These are phyloP conservation scores for Telmatherina bonti DNA, from an alignment of 2,797 vertebrate genomes.

Conservation along the genomic window DNA sequence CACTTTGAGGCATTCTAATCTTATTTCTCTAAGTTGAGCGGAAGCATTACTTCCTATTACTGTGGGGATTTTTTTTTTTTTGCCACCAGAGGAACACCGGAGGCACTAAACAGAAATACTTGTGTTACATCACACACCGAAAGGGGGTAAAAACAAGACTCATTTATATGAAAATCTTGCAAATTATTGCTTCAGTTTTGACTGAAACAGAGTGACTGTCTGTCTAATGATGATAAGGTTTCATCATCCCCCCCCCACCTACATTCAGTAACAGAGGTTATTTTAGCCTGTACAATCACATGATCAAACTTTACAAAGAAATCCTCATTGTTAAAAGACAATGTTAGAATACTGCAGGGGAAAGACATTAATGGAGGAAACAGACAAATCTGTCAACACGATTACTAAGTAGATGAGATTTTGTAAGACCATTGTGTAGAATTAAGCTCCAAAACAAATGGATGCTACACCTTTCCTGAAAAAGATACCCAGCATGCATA, in stretches of 20 bases:
- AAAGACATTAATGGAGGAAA: not conserved
- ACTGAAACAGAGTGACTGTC: conserved; percentile 9
- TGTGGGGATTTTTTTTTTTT: not conserved
- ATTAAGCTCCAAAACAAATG: not conserved
- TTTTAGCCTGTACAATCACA: not conserved
- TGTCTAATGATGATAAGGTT: conserved; percentile 15
- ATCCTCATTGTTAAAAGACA: not conserved
- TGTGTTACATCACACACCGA: conserved; percentile 4
- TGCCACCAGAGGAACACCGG: not conserved
- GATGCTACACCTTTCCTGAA: not conserved
- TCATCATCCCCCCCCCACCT: conserved; percentile 19
- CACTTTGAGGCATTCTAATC: not conserved
- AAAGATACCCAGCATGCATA: not conserved
- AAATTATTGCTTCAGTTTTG: conserved; percentile 35
- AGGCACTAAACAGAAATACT: conserved; percentile 10
- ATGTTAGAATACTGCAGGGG: not conserved
- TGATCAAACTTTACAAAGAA: not conserved
- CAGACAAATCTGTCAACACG: not conserved
- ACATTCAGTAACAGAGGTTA: conserved; percentile 15
- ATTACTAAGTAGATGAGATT: too few species aligned
- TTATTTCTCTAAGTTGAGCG: not conserved
- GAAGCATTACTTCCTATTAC: conserved; percentile 19
- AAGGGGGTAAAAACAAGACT: not conserved
- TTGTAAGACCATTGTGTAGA: not conserved
- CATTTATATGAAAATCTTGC: conserved; percentile 23